These are phyloP conservation scores for Ethmia dodecea DNA, from an alignment of 2,888 invertebrate species.

Conservation along the genomic window DNA sequence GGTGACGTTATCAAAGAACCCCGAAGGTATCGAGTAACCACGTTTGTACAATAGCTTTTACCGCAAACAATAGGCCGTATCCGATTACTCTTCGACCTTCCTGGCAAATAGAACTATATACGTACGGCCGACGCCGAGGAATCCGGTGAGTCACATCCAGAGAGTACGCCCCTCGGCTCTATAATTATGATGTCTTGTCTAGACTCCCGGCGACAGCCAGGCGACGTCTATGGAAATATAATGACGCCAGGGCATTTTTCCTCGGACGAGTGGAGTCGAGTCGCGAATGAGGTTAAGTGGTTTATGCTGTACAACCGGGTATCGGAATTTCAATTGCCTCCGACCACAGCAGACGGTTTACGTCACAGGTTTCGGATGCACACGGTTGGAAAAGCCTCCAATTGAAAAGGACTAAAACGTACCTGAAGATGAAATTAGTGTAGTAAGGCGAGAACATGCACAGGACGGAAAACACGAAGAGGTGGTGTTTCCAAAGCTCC, in stretches of 20 bases:
- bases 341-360: constrained; percentile 9
- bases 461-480: constrained; percentile 70
- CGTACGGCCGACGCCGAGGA: constrained; percentile 62
- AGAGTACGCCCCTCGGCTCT: constrained; percentile 62
- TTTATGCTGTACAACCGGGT: constrained; percentile 13
- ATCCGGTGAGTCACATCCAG: constrained; percentile 63
- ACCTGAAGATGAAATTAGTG: constrained; percentile 56
- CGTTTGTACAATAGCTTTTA: constrained; percentile 23
- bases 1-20: constrained; percentile 7
- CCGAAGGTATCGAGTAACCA: constrained; percentile 22
- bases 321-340: constrained; percentile 5
- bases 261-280: constrained; percentile 19
- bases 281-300: constrained; percentile 27
- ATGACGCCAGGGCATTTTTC: constrained; percentile 41
- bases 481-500: constrained; percentile 50
- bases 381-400: too few species aligned
- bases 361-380: not conserved
- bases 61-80: constrained; percentile 41
- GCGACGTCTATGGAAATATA: constrained; percentile 56
- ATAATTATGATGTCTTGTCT: constrained; percentile 66
- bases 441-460: constrained; percentile 55
- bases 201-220: constrained; percentile 65
- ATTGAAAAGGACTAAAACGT: constrained; percentile 25
- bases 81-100: constrained; percentile 45
- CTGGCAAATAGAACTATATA: constrained; percentile 47